These are phyloP conservation scores for Origma solitaria DNA, from an alignment of 2,113 vertebrate species.

Conservation along the genomic window DNA sequence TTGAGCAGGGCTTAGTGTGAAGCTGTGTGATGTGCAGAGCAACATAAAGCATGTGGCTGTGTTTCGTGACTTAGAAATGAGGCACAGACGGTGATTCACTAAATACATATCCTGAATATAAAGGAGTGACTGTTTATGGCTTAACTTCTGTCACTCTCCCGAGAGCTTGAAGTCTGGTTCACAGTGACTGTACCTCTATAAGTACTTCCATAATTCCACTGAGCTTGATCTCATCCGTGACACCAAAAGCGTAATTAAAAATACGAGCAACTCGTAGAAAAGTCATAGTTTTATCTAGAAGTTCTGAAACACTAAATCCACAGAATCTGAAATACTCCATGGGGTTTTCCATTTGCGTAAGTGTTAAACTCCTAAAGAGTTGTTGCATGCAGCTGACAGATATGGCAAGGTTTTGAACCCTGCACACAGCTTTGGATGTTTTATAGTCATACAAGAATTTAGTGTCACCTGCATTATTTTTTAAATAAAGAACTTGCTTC, in stretches of 20 bases:
- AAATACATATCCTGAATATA: background rate
- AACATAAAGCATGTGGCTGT: background rate
- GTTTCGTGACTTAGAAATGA: constrained; percentile 24
- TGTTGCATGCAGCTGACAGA: background rate
- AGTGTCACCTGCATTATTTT: background rate
- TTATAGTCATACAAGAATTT: background rate
- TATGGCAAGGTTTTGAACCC: background rate
- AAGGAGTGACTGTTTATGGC: background rate
- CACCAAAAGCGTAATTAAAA: background rate
- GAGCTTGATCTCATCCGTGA: background rate
- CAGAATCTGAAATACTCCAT: background rate
- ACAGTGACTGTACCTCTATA: background rate
- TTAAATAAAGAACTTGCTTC: background rate
- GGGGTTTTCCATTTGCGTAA: background rate
- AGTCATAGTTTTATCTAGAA: background rate
- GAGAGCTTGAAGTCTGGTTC: background rate
- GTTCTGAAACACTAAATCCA: background rate
- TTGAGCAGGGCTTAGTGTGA: background rate
- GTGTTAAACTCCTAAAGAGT: background rate
- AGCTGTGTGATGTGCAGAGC: background rate
- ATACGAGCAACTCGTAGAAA: fast-evolving
- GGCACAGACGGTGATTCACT: background rate
- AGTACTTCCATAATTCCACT: background rate
- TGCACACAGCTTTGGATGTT: background rate
- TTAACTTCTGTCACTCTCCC: background rate